Evolutionary conservation across 1,140 invertebrate species (phyloP).

Genomic region (Pissodes strobi): DNA sequence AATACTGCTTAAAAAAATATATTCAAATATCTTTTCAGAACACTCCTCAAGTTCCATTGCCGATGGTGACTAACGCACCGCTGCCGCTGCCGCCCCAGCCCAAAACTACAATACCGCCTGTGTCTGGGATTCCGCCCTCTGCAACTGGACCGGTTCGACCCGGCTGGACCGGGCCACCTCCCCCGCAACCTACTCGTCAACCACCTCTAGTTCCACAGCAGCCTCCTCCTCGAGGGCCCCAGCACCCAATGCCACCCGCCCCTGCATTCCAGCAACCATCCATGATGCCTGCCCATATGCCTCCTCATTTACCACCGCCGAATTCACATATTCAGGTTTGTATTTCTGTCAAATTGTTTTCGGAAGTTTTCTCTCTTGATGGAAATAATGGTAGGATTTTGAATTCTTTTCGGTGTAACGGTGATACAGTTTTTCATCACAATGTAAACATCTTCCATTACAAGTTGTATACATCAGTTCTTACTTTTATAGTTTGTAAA

Average conservation of each 20-base stretch:
- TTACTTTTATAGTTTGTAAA: too few species aligned
- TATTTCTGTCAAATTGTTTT: background rate
- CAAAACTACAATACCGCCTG: slow-evolving; percentile 28
- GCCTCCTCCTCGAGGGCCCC: slow-evolving; percentile 47
- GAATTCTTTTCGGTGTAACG: too few species aligned
- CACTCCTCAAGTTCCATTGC: slow-evolving; percentile 44
- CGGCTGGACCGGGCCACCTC: slow-evolving; percentile 58
- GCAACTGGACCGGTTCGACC: slow-evolving; percentile 52
- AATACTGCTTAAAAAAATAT: too few species aligned
- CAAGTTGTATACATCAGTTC: too few species aligned
- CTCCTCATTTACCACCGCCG: slow-evolving; percentile 53
- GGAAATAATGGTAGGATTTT: too few species aligned
- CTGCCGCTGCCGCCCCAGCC: slow-evolving; percentile 6
- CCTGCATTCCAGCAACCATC: slow-evolving; percentile 46
- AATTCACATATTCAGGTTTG: slow-evolving; percentile 42
- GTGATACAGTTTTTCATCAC: too few species aligned
- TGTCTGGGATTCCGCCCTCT: slow-evolving; percentile 9
- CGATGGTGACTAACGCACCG: slow-evolving; percentile 7
- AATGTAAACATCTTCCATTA: too few species aligned
- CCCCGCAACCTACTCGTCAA: slow-evolving; percentile 46
- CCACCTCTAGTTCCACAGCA: slow-evolving; percentile 37
- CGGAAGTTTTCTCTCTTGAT: background rate
- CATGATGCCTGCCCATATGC: slow-evolving; percentile 55
- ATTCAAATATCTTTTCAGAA: too few species aligned
- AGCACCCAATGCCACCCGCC: slow-evolving; percentile 47